These are phyloP conservation scores for Harpegnathos saltator DNA, from an alignment of 1,140 invertebrate species.

Conservation along the genomic window DNA sequence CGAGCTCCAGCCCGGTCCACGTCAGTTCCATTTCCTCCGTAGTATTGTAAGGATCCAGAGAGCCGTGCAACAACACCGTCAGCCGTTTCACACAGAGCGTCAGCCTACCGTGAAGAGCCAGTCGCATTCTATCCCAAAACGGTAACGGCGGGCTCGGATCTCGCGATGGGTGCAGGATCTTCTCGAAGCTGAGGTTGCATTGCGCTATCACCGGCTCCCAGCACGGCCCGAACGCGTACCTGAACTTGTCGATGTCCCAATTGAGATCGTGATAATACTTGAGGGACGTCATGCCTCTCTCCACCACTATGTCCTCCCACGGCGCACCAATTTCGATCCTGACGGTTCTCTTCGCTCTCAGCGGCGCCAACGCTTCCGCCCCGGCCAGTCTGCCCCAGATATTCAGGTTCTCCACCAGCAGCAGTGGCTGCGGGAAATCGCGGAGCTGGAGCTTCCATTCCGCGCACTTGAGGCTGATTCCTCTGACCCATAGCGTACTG, in stretches of 20 bases:
- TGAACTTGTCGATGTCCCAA: slow-evolving; percentile 95
- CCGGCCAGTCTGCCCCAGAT: slow-evolving; percentile 96
- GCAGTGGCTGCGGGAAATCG: slow-evolving; percentile 98
- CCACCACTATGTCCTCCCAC: slow-evolving; percentile 90
- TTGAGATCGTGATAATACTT: slow-evolving; percentile 99
- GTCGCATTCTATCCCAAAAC: slow-evolving; percentile 98
- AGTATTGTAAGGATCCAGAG: slow-evolving; percentile 98
- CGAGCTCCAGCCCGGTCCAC: slow-evolving; percentile 96
- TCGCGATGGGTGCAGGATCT: slow-evolving; percentile 93
- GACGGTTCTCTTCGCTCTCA: slow-evolving; percentile 91
- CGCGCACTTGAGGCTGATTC: slow-evolving; percentile 92
- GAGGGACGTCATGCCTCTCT: slow-evolving; percentile 96
- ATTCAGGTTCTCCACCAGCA: slow-evolving; percentile 93
- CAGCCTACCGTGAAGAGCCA: slow-evolving; percentile 96
- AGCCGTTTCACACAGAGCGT: slow-evolving; percentile 95
- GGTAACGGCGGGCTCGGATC: slow-evolving; percentile 97
- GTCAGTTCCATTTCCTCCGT: slow-evolving; percentile 99
- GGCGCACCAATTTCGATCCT: slow-evolving; percentile 91
- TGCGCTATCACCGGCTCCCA: slow-evolving; percentile 99
- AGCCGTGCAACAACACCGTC: slow-evolving; percentile 96
- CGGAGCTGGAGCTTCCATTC: slow-evolving; percentile 95
- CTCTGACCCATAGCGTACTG: slow-evolving; percentile 96
- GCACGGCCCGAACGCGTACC: slow-evolving; percentile 98
- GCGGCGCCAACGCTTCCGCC: slow-evolving; percentile 94
- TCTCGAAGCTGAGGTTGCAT: slow-evolving; percentile 96